A percentile compares a stretch with the other conserved stretches of the same genome.
These are phyloP conservation scores for Conops quadrifasciatus DNA, from an alignment of 2,888 invertebrate species.

Conservation along the genomic window DNA sequence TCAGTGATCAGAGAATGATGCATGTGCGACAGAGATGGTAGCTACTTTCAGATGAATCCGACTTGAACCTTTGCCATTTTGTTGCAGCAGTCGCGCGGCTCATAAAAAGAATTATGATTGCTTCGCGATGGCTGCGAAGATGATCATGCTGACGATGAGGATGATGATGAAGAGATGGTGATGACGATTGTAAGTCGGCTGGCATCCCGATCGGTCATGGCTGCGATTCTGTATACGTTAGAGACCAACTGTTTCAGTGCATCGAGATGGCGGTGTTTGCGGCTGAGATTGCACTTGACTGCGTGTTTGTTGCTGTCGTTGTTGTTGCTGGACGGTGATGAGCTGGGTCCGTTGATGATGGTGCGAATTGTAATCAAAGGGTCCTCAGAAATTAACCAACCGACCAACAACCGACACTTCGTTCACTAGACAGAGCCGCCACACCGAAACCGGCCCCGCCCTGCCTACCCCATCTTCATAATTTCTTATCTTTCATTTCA, in stretches of 20 bases:
- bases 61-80: constrained; percentile 34
- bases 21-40: constrained; percentile 5
- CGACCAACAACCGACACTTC: constrained; percentile 8
- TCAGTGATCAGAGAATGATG: not conserved
- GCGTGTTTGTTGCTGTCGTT: constrained; percentile 36
- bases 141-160: constrained; percentile 22
- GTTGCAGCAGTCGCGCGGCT: constrained; percentile 30
- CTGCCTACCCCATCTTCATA: constrained; percentile 52
- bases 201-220: constrained; percentile 20
- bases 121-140: constrained; percentile 32
- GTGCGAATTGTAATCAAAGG: constrained; percentile 35
- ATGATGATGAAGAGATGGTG: constrained; percentile 5
- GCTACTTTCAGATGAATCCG: not conserved
- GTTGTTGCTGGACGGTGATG: constrained; percentile 18
- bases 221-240: constrained; percentile 17
- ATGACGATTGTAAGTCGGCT: constrained; percentile 28
- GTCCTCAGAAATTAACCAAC: constrained; percentile 34
- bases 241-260: constrained; percentile 26
- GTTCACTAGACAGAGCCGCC: not conserved
- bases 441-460: not conserved
- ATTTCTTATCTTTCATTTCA: constrained; percentile 61
- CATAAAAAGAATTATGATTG: constrained; percentile 36
- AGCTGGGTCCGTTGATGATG: constrained; percentile 32
- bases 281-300: not conserved
- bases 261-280: constrained; percentile 10